A percentile compares a stretch with the other conserved stretches of the same genome.
phyloP scores from a whole-genome alignment of 1,140 invertebrate species.

The Lycorma delicatula region DNA sequence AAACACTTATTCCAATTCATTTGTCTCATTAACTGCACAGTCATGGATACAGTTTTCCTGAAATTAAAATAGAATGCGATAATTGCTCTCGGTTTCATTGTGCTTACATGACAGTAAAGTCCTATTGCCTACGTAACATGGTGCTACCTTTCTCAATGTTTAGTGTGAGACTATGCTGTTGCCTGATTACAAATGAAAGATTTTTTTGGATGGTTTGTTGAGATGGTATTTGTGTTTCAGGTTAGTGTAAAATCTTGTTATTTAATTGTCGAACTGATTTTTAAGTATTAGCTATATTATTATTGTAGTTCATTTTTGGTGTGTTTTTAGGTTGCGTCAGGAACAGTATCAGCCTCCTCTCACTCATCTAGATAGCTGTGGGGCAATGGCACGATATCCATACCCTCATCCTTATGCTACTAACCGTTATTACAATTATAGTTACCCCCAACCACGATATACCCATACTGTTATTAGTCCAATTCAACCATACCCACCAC shows the following conservation, averaged over 20 bases:
- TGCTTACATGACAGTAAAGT: too few relatives aligned
- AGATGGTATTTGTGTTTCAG: too few relatives aligned
- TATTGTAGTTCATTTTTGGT: not conserved
- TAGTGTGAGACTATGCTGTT: too few relatives aligned
- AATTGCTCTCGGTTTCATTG: too few relatives aligned
- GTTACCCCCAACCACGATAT: conserved; percentile 7
- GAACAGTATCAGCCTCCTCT: conserved; percentile 34
- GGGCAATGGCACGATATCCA: conserved; percentile 8
- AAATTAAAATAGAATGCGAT: too few relatives aligned
- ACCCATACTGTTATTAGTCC: conserved; percentile 19
- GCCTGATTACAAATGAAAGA: too few relatives aligned
- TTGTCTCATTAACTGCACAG: too few relatives aligned
- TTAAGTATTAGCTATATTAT: not conserved
- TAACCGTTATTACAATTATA: conserved; percentile 18
- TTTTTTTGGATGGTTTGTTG: too few relatives aligned
- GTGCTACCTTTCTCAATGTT: too few relatives aligned
- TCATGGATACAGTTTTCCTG: too few relatives aligned
- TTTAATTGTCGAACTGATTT: not conserved
- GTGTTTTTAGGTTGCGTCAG: conserved; percentile 27
- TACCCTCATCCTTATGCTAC: conserved; percentile 11
- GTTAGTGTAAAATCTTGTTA: not conserved
- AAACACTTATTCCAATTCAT: too few relatives aligned
- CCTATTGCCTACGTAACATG: too few relatives aligned
- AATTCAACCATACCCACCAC: conserved; percentile 7
- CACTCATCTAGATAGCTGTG: conserved; percentile 11